Evolutionary conservation across 2,113 vertebrate genomes (phyloP).

Genomic region (Sapajus apella): DNA sequence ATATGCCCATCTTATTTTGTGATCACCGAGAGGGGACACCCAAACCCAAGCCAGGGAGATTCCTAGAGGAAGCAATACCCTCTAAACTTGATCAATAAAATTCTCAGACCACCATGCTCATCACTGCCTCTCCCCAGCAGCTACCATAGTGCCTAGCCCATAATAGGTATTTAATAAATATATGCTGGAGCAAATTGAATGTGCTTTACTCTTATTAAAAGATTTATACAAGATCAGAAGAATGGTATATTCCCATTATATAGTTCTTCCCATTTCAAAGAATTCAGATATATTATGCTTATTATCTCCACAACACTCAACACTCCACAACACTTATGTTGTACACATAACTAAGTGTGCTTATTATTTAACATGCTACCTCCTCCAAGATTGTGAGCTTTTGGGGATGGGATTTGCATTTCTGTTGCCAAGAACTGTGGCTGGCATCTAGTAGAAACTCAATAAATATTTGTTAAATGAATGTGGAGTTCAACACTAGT

Average conservation of each 20-base stretch:
- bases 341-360: background rate
- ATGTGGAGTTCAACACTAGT: background rate
- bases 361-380: background rate
- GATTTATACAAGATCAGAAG: slow-evolving; percentile 7
- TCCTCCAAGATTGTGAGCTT: background rate
- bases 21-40: background rate
- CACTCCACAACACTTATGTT: background rate
- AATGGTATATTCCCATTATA: background rate
- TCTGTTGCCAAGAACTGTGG: background rate
- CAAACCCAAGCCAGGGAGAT: background rate
- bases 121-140: background rate
- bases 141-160: background rate
- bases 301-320: background rate
- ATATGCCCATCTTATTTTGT: background rate
- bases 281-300: background rate
- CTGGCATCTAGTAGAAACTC: background rate
- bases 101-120: background rate
- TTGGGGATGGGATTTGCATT: background rate
- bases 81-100: background rate
- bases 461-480: background rate
- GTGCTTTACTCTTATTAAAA: slow-evolving; percentile 38
- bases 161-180: slow-evolving; percentile 34
- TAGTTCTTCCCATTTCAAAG: background rate
- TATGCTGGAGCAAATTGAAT: background rate
- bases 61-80: background rate